Conservation (phyloP, 2,113 vertebrate species). For the Ia io region DNA sequence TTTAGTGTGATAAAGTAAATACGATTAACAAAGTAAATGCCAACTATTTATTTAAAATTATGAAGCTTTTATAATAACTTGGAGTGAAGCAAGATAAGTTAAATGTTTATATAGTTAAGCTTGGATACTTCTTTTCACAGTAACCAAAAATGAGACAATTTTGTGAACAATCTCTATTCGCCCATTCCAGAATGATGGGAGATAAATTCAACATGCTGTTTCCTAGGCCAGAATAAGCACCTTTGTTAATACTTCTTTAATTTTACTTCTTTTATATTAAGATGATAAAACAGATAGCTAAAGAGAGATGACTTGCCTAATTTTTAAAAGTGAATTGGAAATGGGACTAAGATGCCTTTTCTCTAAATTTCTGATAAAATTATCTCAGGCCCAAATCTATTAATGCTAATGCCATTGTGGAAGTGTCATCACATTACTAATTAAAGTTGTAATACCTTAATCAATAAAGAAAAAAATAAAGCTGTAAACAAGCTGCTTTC, state of each 20-base stretch:
- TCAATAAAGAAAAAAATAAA: no score
- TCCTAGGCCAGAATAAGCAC: background rate
- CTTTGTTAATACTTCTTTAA: background rate
- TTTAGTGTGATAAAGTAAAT: background rate
- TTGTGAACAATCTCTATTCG: background rate
- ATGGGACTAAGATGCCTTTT: background rate
- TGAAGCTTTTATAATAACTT: background rate
- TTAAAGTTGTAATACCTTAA: background rate
- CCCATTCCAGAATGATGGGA: background rate
- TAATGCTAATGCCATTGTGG: background rate
- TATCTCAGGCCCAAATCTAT: background rate
- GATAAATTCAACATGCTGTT: background rate
- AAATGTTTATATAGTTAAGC: background rate
- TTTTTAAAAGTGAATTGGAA: slow-evolving; percentile 29
- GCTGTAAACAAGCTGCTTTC: background rate
- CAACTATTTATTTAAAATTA: slow-evolving; percentile 1
- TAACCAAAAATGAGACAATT: background rate
- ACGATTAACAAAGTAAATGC: background rate
- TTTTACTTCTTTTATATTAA: slow-evolving; percentile 15
- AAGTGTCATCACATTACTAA: background rate
- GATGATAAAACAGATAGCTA: background rate
- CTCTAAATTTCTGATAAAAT: slow-evolving; percentile 12
- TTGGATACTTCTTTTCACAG: background rate
- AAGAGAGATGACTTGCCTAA: background rate
- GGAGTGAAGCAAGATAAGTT: background rate